Conservation (phyloP, 1,140 invertebrate species). For the Drosophila carrolli region DNA sequence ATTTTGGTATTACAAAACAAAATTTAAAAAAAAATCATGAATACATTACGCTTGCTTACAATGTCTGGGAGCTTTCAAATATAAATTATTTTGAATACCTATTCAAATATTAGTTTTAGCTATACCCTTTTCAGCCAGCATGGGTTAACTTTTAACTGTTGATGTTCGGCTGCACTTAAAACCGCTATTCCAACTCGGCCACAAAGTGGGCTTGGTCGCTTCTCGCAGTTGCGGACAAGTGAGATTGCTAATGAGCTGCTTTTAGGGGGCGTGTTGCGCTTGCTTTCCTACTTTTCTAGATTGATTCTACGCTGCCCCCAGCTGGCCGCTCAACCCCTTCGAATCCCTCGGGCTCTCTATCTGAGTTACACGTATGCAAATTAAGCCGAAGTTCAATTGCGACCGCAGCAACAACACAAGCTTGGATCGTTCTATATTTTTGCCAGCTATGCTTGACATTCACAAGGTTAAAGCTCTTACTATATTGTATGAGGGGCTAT, state of each 20-base stretch:
- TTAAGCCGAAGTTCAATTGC: slow-evolving; percentile 62
- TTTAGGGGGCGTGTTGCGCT: slow-evolving; percentile 47
- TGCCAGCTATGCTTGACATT: slow-evolving; percentile 61
- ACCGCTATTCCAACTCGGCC: slow-evolving; percentile 30
- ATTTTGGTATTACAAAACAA: no score
- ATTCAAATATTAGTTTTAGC: no score
- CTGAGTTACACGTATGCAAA: slow-evolving; percentile 52
- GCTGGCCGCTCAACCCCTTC: neutral
- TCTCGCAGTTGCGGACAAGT: slow-evolving; percentile 15
- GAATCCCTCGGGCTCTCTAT: neutral
- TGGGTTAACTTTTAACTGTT: slow-evolving; percentile 34
- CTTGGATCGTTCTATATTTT: slow-evolving; percentile 17
- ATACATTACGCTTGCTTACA: no score
- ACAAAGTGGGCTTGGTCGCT: slow-evolving; percentile 37
- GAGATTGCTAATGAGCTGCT: slow-evolving; percentile 47
- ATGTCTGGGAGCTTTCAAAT: no score
- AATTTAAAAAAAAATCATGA: no score
- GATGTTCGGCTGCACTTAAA: slow-evolving; percentile 12
- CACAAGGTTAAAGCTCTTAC: slow-evolving; percentile 59
- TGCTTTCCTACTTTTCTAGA: slow-evolving; percentile 24
- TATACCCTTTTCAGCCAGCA: neutral
- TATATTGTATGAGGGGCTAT: neutral
- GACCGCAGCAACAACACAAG: slow-evolving; percentile 27
- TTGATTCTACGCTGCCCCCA: slow-evolving; percentile 28
- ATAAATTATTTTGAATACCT: no score